Base-by-base conservation (phyloP, 2,888 invertebrate species). In the Mesorhabditis sp. region DNA sequence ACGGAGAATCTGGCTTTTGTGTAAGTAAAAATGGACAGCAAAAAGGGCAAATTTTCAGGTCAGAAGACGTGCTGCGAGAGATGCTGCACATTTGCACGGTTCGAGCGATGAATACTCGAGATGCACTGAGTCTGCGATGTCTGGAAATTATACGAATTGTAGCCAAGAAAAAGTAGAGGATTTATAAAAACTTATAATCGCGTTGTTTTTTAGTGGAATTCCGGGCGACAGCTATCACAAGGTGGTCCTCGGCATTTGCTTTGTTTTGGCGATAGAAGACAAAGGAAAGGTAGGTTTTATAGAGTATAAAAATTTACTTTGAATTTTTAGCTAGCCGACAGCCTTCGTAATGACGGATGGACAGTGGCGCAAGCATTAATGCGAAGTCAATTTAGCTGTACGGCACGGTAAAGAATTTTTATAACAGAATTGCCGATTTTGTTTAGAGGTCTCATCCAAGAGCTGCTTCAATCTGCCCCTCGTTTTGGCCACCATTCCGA, bases 201-300 rank as follows among this genome's bases (percentile, higher is more conserved):
- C 50, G 50, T 50, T 50, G 13, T 10, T 50, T 50, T 50, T 50
- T 50, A 50, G 58, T 50, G 58, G n/a, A 50, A 50, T 50, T 50
- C 58, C 58, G n/a, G n/a, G 7, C 1, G 7, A 10, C 10, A n/a
- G n/a, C 7, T n/a, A 13, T n/a, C n/a, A 50, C n/a, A 10, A 10
- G 7, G 58, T 50, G 7, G n/a, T 50, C 58, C 7, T 50, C 10
- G 58, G 10, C n/a, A n/a, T 50, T 50, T 50, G 58, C n/a, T 50
- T 13, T 50, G 58, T 50, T 1, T 13, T 50, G 58, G 58, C 58
- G 7, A 13, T n/a, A 10, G 58, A 50, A n/a, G 58, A n/a, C 7
- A 50, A 50, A 13, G 58, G n/a, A 50, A 50, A n/a, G 2, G 58
- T 50, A 1, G n/a, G 58, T n/a, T 50, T n/a, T 13, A n/a, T 13